Evolutionary conservation across 2,888 invertebrate genomes (phyloP).

Genomic region (Masnerella sp.): DNA sequence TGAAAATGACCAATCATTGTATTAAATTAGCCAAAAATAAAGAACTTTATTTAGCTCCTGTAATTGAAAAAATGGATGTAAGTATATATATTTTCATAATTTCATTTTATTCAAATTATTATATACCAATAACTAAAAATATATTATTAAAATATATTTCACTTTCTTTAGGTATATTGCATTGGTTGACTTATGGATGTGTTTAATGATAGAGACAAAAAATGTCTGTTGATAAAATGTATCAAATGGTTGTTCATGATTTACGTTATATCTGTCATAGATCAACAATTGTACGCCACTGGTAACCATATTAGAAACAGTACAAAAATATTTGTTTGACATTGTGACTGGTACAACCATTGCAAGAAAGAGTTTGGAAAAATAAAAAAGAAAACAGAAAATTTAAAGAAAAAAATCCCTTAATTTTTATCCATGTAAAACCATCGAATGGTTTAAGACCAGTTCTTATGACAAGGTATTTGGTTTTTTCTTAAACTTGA

Average conservation of each 20-base stretch:
- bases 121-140: too few relatives aligned
- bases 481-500: not conserved
- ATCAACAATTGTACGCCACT: conserved; percentile 46
- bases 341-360: conserved; percentile 42
- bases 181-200: conserved; percentile 27
- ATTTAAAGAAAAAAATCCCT: not conserved
- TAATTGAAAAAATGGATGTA: too few relatives aligned
- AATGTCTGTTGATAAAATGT: conserved; percentile 19
- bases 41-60: conserved; percentile 29
- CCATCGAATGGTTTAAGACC: conserved; percentile 17
- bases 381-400: not conserved
- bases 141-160: not conserved
- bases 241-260: conserved; percentile 38
- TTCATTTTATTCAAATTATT: too few relatives aligned
- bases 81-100: too few relatives aligned
- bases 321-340: conserved; percentile 35
- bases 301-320: conserved; percentile 28
- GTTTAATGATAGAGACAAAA: not conserved
- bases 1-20: conserved; percentile 24
- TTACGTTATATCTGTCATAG: conserved; percentile 31
- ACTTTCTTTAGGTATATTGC: conserved; percentile 16
- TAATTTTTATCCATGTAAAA: conserved; percentile 30
- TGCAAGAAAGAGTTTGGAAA: conserved; percentile 10
- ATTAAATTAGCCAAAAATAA: conserved; percentile 40
- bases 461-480: conserved; percentile 20